phyloP scores from a whole-genome alignment of 2,888 invertebrate species.

The Cylloceria caligata region DNA sequence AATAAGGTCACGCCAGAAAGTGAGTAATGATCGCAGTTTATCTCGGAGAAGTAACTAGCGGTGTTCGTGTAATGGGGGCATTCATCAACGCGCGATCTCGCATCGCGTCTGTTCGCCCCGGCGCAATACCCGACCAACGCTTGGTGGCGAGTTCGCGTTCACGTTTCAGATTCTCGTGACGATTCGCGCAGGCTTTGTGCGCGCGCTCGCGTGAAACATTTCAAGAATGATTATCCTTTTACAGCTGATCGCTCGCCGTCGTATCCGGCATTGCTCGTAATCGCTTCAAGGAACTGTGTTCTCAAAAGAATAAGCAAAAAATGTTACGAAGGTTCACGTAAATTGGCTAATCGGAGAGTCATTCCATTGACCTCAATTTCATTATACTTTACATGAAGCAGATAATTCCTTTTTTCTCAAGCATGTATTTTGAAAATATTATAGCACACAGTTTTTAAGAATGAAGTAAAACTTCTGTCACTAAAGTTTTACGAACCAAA shows the following conservation, averaged over 20 bases:
- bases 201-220: constrained; percentile 40
- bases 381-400: background rate
- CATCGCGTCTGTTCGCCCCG: constrained; percentile 75
- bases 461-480: too few species aligned
- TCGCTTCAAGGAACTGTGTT: constrained; percentile 10
- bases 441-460: too few species aligned
- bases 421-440: too few species aligned
- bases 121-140: constrained; percentile 38
- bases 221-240: constrained; percentile 55
- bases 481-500: too few species aligned
- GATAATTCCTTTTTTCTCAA: too few species aligned
- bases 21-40: constrained; percentile 84
- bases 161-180: constrained; percentile 80
- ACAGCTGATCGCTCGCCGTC: constrained; percentile 22
- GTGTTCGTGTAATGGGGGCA: constrained; percentile 84
- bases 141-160: constrained; percentile 61
- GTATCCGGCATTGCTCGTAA: constrained; percentile 19
- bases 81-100: constrained; percentile 83
- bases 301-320: background rate
- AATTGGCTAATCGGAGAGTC: constrained; percentile 17
- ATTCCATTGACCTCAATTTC: background rate
- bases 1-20: constrained; percentile 83
- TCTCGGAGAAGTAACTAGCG: constrained; percentile 83
- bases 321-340: background rate
- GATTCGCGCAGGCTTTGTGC: constrained; percentile 73